These are phyloP conservation scores for Coenonympha arcania DNA, from an alignment of 2,888 invertebrate genomes.

Conservation along the genomic window DNA sequence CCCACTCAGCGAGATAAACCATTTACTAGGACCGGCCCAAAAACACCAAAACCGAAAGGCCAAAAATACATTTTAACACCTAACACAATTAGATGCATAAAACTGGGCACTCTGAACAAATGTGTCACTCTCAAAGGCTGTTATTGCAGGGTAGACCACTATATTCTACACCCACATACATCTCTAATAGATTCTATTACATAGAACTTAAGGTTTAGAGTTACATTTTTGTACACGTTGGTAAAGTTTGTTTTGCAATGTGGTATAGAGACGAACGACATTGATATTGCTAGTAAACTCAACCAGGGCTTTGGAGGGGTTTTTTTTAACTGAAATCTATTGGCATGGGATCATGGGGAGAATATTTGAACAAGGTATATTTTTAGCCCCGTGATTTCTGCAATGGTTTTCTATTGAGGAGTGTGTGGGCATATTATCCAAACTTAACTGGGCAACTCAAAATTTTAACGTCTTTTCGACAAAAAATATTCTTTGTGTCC, in stretches of 20 bases:
- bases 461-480: too few relatives aligned
- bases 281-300: constrained; percentile 22
- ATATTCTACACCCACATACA: neutral
- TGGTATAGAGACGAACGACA: constrained; percentile 22
- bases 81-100: constrained; percentile 24
- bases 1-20: constrained; percentile 10
- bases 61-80: constrained; percentile 10
- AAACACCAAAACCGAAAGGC: constrained; percentile 5
- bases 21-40: constrained; percentile 1
- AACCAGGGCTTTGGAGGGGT: constrained; percentile 11
- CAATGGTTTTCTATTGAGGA: too few relatives aligned
- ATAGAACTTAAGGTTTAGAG: neutral
- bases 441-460: too few relatives aligned
- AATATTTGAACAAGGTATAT: neutral
- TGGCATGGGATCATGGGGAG: neutral
- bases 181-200: neutral
- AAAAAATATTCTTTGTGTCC: too few relatives aligned
- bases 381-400: too few relatives aligned
- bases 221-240: neutral
- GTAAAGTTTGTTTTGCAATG: constrained; percentile 12
- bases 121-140: constrained; percentile 19
- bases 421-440: too few relatives aligned
- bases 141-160: constrained; percentile 13
- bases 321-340: constrained; percentile 13
- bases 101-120: constrained; percentile 20